Conservation (phyloP, 2,888 invertebrate genomes). For the Elaeidobius kamerunicus region DNA sequence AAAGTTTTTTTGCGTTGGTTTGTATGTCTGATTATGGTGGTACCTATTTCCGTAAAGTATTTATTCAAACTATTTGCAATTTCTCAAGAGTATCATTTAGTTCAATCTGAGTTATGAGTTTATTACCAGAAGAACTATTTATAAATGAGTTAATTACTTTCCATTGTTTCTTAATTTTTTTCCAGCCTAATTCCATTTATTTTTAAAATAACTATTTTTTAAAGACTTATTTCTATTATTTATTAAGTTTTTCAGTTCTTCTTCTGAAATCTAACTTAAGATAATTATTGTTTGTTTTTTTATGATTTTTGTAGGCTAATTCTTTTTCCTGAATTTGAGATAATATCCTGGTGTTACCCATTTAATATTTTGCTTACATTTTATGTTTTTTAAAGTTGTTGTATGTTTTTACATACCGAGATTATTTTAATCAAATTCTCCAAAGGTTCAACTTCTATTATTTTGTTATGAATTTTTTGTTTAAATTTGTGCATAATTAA, state of each 20-base stretch:
- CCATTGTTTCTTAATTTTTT: constrained; percentile 3
- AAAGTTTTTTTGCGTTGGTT: not conserved
- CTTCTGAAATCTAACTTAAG: constrained; percentile 1
- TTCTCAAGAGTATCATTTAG: not conserved
- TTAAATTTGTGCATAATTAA: constrained; percentile 1
- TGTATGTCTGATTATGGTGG: constrained; percentile 1
- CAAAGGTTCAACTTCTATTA: not conserved
- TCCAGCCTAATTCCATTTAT: not conserved
- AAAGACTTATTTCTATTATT: constrained; percentile 1
- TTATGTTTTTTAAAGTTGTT: constrained; percentile 1
- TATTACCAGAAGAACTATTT: not conserved
- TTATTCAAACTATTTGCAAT: constrained; percentile 6
- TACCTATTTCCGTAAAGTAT: constrained; percentile 7
- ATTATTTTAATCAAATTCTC: not conserved
- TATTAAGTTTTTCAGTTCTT: not conserved
- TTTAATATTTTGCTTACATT: constrained; percentile 5
- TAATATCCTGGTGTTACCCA: constrained; percentile 10
- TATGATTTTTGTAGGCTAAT: not conserved
- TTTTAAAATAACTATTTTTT: constrained; percentile 2
- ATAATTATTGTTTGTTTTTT: not conserved
- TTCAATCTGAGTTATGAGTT: not conserved
- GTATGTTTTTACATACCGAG: not conserved
- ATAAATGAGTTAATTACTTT: constrained; percentile 1
- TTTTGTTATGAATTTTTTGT: not conserved
- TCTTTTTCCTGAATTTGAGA: constrained; percentile 2